These are phyloP conservation scores for Colius striatus DNA, from an alignment of 2,113 vertebrate species.

Conservation along the genomic window DNA sequence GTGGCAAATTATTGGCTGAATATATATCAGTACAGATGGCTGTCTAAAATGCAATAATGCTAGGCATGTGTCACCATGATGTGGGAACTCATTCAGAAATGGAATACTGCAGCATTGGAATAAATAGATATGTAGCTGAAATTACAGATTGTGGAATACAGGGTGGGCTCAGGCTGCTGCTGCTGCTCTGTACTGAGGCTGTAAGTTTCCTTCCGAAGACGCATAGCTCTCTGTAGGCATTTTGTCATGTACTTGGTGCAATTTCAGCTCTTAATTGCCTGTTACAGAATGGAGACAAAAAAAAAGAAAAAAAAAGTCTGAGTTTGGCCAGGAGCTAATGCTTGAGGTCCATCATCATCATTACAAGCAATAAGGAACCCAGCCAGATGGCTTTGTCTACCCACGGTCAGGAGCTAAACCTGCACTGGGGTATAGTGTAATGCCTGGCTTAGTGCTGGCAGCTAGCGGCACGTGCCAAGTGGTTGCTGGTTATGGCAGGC, in stretches of 20 bases:
- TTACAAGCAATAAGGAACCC: not conserved
- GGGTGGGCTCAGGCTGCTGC: conserved; percentile 41
- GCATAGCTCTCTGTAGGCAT: not conserved
- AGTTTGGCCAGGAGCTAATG: not conserved
- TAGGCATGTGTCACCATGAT: conserved; percentile 66
- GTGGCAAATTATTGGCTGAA: conserved; percentile 67
- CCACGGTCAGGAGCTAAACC: not conserved
- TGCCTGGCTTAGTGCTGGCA: not conserved
- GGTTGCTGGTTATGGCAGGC: not conserved
- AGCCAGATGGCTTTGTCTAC: not conserved
- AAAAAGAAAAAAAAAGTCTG: not conserved
- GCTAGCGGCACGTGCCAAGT: not conserved
- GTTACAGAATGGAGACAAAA: not conserved
- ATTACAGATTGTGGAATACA: conserved; percentile 66
- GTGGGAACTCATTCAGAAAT: conserved; percentile 65
- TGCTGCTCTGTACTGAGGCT: conserved; percentile 16
- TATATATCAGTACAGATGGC: conserved; percentile 68
- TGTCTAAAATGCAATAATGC: conserved; percentile 70
- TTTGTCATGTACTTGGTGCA: not conserved
- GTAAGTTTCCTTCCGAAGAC: conserved; percentile 7
- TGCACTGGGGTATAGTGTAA: fast-evolving
- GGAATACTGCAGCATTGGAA: conserved; percentile 60
- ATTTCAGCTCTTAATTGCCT: conserved; percentile 32
- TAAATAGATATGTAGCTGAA: conserved; percentile 69
- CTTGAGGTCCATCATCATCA: not conserved